Conservation (phyloP, 2,113 vertebrate genomes). For the Trachemys scripta region DNA sequence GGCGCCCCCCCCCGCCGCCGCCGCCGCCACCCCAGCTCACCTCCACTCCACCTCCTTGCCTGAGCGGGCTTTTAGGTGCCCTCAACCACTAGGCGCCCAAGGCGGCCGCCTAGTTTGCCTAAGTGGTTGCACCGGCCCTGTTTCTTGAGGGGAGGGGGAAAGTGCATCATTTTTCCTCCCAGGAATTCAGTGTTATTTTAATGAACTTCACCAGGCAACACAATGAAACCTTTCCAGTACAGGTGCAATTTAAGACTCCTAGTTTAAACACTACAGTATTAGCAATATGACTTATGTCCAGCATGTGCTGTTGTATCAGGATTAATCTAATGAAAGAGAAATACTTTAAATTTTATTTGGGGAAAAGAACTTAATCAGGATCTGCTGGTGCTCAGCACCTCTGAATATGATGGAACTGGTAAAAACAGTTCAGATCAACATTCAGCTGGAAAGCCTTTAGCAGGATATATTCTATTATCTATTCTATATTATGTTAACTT, state of each 20-base stretch:
- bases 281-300: neutral
- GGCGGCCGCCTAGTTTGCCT: too few relatives aligned
- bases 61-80: too few relatives aligned
- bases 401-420: neutral
- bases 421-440: neutral
- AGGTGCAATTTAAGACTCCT: neutral
- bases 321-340: neutral
- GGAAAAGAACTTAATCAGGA: neutral
- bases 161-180: neutral
- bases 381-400: neutral
- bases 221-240: neutral
- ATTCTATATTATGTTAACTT: neutral
- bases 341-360: neutral
- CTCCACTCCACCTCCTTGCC: too few relatives aligned
- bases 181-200: neutral
- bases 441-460: neutral
- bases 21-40: too few relatives aligned
- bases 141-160: too few relatives aligned
- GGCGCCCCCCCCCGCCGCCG: too few relatives aligned
- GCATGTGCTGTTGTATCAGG: neutral
- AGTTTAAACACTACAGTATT: neutral
- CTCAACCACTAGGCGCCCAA: too few relatives aligned
- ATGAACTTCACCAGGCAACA: neutral
- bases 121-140: too few relatives aligned
- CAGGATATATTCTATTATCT: neutral